Evolutionary conservation across 2,113 vertebrate genomes (phyloP), one percentile per base, ranked within the genome.

Genomic region (Paralichthys olivaceus): DNA sequence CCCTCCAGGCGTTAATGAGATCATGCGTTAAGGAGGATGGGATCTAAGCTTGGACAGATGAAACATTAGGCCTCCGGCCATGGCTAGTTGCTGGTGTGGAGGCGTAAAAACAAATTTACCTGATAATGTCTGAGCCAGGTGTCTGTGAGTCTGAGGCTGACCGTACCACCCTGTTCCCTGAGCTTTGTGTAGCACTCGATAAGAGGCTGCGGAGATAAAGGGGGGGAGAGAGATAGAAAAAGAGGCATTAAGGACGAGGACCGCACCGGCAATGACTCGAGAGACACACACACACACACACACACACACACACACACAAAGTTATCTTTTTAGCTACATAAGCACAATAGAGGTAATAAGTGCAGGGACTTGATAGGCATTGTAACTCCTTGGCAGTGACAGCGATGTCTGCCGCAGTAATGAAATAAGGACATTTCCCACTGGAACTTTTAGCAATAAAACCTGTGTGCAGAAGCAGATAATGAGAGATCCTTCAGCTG

Each of bases 121-220:
- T 99, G 98, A 72, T 99, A 99, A 89, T 95, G 96, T 69, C 98
- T 90, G 14, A 99, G 95, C 98, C 98, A 99, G 17, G 96, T 97
- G 91, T 99, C 97, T 7, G 97, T 96, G 25, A 99, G 91, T 58
- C 94, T 93, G 54, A 99, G 94, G 90, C 94, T 96, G 77, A 99
- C 91, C 5, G 96, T 94, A 0, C 96, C 97, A 0, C 97, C 97
- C 51, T 92, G 93, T 81, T 98, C 98, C 79, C 94, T 96, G 69
- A 99, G 95, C 84, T 97, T 98, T 11, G 96, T 96, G 89, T 96
- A 99, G 89, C 98, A 98, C 75, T 99, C 97, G 67, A 99, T 86
- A 23, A 99, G 92, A 1, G 97, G 95, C 98, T 99, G 85, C 56
- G 60, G 82, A 75, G 49, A 56, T n/a, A 0, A 13, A 45, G 64